Conservation (phyloP, 2,888 invertebrate species). For the Cerastis leucographa region DNA sequence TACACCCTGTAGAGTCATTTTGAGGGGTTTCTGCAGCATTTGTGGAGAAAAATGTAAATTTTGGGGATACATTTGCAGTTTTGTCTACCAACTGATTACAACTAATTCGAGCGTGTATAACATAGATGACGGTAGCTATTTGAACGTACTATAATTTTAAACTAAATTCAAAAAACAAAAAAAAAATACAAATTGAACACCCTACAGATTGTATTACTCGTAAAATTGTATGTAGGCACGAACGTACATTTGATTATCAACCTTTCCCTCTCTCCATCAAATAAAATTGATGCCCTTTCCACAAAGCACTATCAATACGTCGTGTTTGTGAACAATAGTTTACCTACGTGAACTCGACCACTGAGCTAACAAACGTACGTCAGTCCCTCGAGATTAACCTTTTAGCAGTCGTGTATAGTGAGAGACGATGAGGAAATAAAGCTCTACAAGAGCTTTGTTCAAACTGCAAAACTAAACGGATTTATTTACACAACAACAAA, state of each 20-base stretch:
- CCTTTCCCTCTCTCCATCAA: not conserved
- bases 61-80: too few species aligned
- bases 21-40: too few species aligned
- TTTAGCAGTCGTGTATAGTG: conserved; percentile 30
- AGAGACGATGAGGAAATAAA: conserved; percentile 24
- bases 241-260: not conserved
- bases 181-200: not conserved
- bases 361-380: conserved; percentile 21
- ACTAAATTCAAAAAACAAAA: not conserved
- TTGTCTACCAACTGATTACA: too few species aligned
- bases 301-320: conserved; percentile 7
- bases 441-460: not conserved
- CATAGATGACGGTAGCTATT: too few species aligned
- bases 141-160: not conserved
- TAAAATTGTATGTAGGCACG: not conserved
- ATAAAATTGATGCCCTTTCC: conserved; percentile 1
- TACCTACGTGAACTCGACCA: conserved; percentile 18
- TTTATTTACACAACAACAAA: conserved; percentile 10
- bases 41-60: too few species aligned
- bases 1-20: too few species aligned
- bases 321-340: conserved; percentile 34
- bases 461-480: conserved; percentile 14
- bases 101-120: too few species aligned
- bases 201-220: not conserved
- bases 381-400: conserved; percentile 23